phyloP scores from a whole-genome alignment of 2,888 invertebrate species.

The Eristalis arbustorum region DNA sequence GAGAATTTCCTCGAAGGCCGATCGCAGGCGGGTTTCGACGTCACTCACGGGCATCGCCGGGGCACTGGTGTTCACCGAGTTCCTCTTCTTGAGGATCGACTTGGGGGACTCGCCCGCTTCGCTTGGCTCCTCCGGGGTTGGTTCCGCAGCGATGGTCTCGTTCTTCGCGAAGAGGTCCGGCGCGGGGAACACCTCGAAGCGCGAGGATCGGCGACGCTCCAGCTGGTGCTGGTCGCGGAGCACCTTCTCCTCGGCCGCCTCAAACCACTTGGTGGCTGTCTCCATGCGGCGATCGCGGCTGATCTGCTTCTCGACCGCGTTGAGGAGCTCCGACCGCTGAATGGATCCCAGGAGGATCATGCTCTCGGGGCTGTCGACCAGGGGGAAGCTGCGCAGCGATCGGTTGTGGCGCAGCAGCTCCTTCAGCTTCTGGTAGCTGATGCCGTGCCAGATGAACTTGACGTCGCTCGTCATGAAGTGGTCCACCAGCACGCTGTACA shows the following conservation, averaged over 20 bases:
- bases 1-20: conserved; percentile 95
- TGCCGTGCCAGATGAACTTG: conserved; percentile 93
- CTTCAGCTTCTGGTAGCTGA: conserved; percentile 94
- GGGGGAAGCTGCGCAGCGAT: conserved; percentile 89
- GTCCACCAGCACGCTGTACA: conserved; percentile 96
- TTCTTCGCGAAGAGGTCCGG: conserved; percentile 87
- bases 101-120: conserved; percentile 82
- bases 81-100: conserved; percentile 96
- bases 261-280: conserved; percentile 88
- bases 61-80: conserved; percentile 89
- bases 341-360: conserved; percentile 98
- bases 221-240: conserved; percentile 81
- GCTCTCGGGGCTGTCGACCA: conserved; percentile 94
- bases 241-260: conserved; percentile 84
- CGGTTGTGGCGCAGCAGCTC: conserved; percentile 86
- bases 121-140: conserved; percentile 75
- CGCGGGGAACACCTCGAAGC: conserved; percentile 88
- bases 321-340: conserved; percentile 92
- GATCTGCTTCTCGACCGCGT: conserved; percentile 92
- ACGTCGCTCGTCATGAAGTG: conserved; percentile 98
- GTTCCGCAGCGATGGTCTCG: conserved; percentile 78
- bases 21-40: conserved; percentile 91
- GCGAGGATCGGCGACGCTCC: conserved; percentile 85
- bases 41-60: conserved; percentile 85
- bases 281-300: conserved; percentile 88